Percentiles rank a stretch among this genome's conserved stretches.
phyloP scores from a whole-genome alignment of 2,888 invertebrate genomes.

The Autographa pulchrina region DNA sequence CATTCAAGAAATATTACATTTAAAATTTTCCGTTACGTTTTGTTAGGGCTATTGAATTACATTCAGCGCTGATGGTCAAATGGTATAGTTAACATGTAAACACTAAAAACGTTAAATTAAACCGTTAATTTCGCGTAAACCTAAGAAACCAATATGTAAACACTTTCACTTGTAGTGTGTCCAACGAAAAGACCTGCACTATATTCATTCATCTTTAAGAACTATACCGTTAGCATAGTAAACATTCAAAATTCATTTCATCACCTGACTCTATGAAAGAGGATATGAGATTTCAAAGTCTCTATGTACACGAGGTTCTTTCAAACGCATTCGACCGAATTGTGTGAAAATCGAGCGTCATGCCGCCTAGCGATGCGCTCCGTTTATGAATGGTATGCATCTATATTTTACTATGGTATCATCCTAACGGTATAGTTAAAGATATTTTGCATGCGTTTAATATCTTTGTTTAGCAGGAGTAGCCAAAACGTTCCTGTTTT shows the following conservation, averaged over 20 bases:
- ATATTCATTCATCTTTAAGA: too few relatives aligned
- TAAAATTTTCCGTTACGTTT: too few relatives aligned
- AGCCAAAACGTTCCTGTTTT: not conserved
- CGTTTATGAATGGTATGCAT: not conserved
- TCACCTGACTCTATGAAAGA: not conserved
- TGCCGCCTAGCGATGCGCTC: not conserved
- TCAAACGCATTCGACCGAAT: conserved; percentile 2
- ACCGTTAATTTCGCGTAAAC: too few relatives aligned
- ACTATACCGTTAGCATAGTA: not conserved
- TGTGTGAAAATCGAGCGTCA: not conserved
- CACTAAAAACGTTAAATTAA: too few relatives aligned
- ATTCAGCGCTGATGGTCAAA: too few relatives aligned
- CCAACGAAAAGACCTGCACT: too few relatives aligned
- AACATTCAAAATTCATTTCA: not conserved
- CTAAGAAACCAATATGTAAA: too few relatives aligned
- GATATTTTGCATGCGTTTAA: not conserved
- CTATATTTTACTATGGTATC: not conserved
- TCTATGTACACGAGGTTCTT: not conserved
- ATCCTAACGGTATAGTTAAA: not conserved
- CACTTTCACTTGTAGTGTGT: too few relatives aligned
- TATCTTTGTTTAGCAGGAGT: not conserved
- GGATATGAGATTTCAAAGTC: not conserved
- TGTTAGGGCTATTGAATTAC: too few relatives aligned
- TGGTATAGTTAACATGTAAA: too few relatives aligned
- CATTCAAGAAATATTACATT: too few relatives aligned